Evolutionary conservation across 2,888 invertebrate species (phyloP), one percentile per base, ranked within the genome.

Genomic region (Cheilosia grossa): DNA sequence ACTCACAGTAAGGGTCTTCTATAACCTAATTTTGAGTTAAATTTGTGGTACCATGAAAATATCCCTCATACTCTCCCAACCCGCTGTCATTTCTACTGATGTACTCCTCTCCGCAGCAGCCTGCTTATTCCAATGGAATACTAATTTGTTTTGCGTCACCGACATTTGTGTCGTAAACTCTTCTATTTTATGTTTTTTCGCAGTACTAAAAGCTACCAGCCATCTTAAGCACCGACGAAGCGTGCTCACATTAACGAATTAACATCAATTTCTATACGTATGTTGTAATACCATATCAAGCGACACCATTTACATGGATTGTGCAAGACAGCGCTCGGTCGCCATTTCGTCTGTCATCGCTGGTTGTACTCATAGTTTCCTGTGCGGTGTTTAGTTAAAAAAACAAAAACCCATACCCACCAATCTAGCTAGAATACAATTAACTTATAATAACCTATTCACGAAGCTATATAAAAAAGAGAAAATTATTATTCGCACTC

Each of bases 401-500:
- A 21, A 40, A 17, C n/a, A 42, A 33, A 33, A 69, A 1, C 5
- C 27, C 13, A 42, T 24, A 47, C 24, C n/a, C 47, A 33, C 3
- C 37, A 33, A 40, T 44, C 1, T 10, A 2, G 42, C n/a, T 42
- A n/a, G 42, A 37, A 51, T 17, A 66, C 51, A 54, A 42, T 70
- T 13, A 53, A 54, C 56, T 64, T n/a, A n/a, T 63, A 42, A 82
- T 69, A 27, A 67, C 24, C 37, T 66, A 66, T 47, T 69, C 58
- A 54, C 40, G 54, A 24, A 61, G 42, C 13, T 17, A 63, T 54
- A 63, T 47, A 80, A 79, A 67, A 53, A 80, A 70, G 13, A n/a
- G n/a, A n/a, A 58, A 61, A 59, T 83, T 75, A 64, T 69, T 83
- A 83, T 80, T 75, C 69, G 85, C 81, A 85, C 72, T 72, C 51